Evolutionary conservation across 1,140 invertebrate genomes (phyloP), one percentile per base, ranked within the genome.

Genomic region (Nasonia longicornis): DNA sequence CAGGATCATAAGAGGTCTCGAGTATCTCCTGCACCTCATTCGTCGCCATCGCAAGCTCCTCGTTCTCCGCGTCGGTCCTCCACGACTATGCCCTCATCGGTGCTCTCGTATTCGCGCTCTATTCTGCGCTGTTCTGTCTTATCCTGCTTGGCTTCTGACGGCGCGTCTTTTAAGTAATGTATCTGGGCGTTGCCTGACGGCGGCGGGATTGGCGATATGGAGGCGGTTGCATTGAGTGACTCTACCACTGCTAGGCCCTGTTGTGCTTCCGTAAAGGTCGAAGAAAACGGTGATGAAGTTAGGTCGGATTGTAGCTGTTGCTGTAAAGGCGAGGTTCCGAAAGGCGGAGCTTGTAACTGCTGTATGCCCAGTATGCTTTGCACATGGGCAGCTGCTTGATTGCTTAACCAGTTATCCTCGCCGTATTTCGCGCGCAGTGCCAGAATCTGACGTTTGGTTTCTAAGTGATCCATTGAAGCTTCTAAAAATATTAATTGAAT

Each of bases 361-460:
- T 91, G 88, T 38, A 92, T 84, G 3, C 93, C 93, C 83, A 93
- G 89, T 72, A 93, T 90, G 82, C 91, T 90, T 83, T 93, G 91
- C 31, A 93, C 90, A n/a, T 88, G 88, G 31, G 89, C 89, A 3
- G 92, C 93, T 52, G 91, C 91, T 12, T 92, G 89, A 79, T 87
- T 90, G 64, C 92, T 92, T 16, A 94, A 83, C 93, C 93, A 94
- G 66, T 92, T 90, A n/a, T 89, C 86, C 83, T 92, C 91, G 11
- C 93, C 93, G 86, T 92, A 93, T 63, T 91, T 91, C 79, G 92
- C 86, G 16, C 93, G 87, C 12, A 94, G 79, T 26, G 89, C 89
- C 76, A 93, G 89, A 75, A 94, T 92, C 86, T 94, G 91, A 81
- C 92, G 91, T 83, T 94, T 94, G 0, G 92, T 92, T 84, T 93